Evolutionary conservation across 2,797 vertebrate genomes (phyloP).

Genomic region (Chrosomus eos): DNA sequence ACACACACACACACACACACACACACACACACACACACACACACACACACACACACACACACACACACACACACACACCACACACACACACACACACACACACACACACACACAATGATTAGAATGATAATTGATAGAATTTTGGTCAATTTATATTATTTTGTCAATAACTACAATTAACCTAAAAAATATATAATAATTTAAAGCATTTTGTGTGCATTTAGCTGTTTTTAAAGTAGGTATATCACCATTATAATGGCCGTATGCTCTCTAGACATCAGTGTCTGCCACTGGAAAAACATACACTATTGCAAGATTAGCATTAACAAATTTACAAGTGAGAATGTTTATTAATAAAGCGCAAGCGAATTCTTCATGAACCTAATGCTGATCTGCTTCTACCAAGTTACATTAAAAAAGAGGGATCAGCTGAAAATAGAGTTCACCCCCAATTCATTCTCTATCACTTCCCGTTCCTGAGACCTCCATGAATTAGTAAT

Average conservation of each 20-base stretch:
- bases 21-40: too few species aligned
- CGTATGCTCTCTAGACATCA: not conserved
- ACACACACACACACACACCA: too few species aligned
- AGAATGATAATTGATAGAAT: too few species aligned
- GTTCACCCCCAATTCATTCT: not conserved
- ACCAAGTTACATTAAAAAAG: not conserved
- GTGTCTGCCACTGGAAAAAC: not conserved
- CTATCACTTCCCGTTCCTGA: slow-evolving; percentile 27
- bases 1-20: too few species aligned
- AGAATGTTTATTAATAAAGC: not conserved
- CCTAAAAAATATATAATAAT: too few species aligned
- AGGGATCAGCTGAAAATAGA: slow-evolving; percentile 40
- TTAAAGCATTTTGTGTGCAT: too few species aligned
- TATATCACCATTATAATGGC: not conserved
- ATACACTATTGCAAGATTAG: not conserved
- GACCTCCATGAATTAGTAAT: slow-evolving; percentile 73
- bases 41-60: too few species aligned
- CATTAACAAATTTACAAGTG: not conserved
- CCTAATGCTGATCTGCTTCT: slow-evolving; percentile 5
- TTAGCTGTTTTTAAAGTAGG: too few species aligned
- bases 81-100: too few species aligned
- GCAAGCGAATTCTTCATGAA: not conserved
- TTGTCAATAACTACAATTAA: too few species aligned
- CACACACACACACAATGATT: too few species aligned
- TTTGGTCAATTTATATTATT: too few species aligned